Conservation (phyloP, 2,888 invertebrate genomes). For the Hirudinaria manillensis region DNA sequence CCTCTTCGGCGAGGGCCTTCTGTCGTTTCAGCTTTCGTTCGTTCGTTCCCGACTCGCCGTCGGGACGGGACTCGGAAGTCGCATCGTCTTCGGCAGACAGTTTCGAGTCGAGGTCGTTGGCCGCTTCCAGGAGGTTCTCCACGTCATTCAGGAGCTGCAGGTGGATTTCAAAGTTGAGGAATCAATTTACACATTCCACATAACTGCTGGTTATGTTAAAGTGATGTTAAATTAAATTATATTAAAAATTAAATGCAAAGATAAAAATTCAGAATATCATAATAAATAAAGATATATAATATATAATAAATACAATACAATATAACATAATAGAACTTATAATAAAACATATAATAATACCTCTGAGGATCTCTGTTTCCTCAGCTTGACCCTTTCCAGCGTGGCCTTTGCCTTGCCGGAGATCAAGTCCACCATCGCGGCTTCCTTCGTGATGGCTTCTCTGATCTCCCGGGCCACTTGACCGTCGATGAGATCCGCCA, state of each 20-base stretch:
- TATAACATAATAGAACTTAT: background rate
- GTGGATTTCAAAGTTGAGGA: background rate
- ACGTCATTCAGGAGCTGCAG: slow-evolving; percentile 84
- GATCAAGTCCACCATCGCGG: slow-evolving; percentile 87
- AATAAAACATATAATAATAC: background rate
- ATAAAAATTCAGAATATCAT: background rate
- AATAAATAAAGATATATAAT: background rate
- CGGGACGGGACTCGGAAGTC: slow-evolving; percentile 62
- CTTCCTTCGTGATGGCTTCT: slow-evolving; percentile 72
- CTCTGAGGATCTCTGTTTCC: slow-evolving; percentile 62
- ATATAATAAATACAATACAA: background rate
- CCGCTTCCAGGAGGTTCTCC: slow-evolving; percentile 92
- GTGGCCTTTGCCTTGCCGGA: slow-evolving; percentile 90
- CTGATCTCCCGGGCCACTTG: slow-evolving; percentile 23
- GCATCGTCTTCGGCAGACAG: slow-evolving; percentile 69
- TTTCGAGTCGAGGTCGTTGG: slow-evolving; percentile 80
- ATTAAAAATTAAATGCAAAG: background rate
- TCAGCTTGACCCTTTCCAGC: slow-evolving; percentile 83
- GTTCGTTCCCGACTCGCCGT: slow-evolving; percentile 76
- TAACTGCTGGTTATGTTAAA: background rate
- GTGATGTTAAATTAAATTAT: background rate
- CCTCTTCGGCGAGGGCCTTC: slow-evolving; percentile 55
- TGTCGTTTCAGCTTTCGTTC: slow-evolving; percentile 85
- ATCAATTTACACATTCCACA: background rate
- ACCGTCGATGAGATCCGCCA: slow-evolving; percentile 22